phyloP scores from a whole-genome alignment of 2,888 invertebrate species.

The Chloroclystis v-ata region DNA sequence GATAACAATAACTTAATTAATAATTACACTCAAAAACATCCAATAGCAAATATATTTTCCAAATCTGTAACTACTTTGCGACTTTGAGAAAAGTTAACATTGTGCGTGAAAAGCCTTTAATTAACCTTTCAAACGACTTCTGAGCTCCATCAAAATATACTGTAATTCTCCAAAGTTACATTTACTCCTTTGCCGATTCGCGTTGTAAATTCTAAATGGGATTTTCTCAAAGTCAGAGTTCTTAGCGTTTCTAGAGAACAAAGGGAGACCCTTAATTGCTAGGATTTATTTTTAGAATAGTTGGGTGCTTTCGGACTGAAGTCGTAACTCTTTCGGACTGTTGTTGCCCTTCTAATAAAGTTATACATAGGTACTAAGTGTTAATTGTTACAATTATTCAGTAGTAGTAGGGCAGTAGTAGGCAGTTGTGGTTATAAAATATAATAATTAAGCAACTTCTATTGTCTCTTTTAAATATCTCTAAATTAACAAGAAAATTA shows the following conservation, averaged over 20 bases:
- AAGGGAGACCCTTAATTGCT: slow-evolving; percentile 34
- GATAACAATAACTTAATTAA: no score
- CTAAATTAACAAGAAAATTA: no score
- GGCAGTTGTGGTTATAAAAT: no score
- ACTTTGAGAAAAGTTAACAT: neutral
- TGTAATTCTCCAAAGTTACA: neutral
- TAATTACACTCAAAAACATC: no score
- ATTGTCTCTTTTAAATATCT: no score
- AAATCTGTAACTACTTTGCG: neutral
- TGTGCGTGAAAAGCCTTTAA: slow-evolving; percentile 1
- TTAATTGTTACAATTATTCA: no score
- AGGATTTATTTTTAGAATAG: slow-evolving; percentile 33
- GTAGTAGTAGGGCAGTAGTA: no score
- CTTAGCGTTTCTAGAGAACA: slow-evolving; percentile 23
- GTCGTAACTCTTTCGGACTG: neutral
- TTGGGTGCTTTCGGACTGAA: slow-evolving; percentile 5
- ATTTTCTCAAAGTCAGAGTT: slow-evolving; percentile 5
- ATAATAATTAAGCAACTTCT: no score
- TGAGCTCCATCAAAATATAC: slow-evolving; percentile 7
- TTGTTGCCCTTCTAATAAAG: neutral
- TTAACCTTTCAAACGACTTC: neutral
- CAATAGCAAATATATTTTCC: no score
- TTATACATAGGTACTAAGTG: no score
- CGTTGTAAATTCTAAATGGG: slow-evolving; percentile 6
- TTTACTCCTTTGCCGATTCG: neutral